Base-by-base conservation (phyloP, 2,888 invertebrate species). In the Willowsia nigromaculata region DNA sequence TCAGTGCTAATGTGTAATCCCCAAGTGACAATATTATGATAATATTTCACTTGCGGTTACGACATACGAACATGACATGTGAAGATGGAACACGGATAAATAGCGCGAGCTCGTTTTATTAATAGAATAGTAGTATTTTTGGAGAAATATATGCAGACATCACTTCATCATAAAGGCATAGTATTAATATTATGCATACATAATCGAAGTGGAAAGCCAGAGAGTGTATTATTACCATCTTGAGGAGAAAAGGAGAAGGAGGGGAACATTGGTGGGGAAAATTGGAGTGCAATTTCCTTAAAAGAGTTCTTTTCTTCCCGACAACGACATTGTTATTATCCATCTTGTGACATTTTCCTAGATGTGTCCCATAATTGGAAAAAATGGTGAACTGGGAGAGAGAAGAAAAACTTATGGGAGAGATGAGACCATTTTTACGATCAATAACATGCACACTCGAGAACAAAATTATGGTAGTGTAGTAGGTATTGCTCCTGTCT, bases 301-400 rank as follows among this genome's bases (percentile, higher is more conserved):
- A 68, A 81, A 71, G 81, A 40, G 78, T 74, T 82, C 62, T 18
- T 50, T 50, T 80, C 68, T 62, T 25, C 18, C 27, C 62, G 82
- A 68, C 37, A 40, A 33, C 56, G 18, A 81, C 81, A 62, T 83
- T 83, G 68, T 81, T 81, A 37, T 74, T 59, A 71, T 76, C 85
- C 87, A 82, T 81, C 81, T 71, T 74, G 74, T 82, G 87, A 81
- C 82, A 74, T 87, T 86, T 86, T 86, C 25, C n/a, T 43, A 76
- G 62, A 30, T 56, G 37, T 86, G 87, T 53, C 53, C 50, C 68
- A 43, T 81, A 81, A 68, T 81, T 68, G 71, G 27, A 71, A 43
- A 85, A 80, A 53, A 78, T 65, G 53, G 62, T 50, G 59, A 56
- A 56, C 71, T 37, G 71, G 62, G 81, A 65, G 62, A 27, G 15